Evolutionary conservation across 2,888 invertebrate genomes (phyloP).

Genomic region (Erpobdella octoculata): DNA sequence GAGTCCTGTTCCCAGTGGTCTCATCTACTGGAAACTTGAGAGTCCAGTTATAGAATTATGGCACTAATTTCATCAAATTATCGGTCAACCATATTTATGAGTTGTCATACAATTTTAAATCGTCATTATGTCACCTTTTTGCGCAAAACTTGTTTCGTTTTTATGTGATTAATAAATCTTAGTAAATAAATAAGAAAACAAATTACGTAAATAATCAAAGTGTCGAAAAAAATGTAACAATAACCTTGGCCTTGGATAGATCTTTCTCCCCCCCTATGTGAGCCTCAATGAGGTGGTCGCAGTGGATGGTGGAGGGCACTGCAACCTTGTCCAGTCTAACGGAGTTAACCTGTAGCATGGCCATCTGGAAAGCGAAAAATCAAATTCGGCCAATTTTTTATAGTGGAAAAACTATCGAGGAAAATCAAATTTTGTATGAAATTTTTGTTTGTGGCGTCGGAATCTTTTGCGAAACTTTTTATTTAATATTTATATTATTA

Average conservation of each 20-base stretch:
- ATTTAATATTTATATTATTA: too few species aligned
- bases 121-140: neutral
- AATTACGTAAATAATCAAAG: neutral
- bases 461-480: too few species aligned
- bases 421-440: too few species aligned
- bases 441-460: too few species aligned
- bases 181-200: too few species aligned
- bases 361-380: slow-evolving; percentile 66
- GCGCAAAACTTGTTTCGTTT: neutral
- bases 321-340: slow-evolving; percentile 88
- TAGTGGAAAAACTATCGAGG: neutral
- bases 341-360: slow-evolving; percentile 96
- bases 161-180: too few species aligned
- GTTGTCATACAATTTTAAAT: too few species aligned
- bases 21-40: too few species aligned
- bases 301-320: slow-evolving; percentile 97
- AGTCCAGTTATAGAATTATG: too few species aligned
- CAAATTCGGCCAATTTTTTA: slow-evolving; percentile 63
- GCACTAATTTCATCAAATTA: too few species aligned
- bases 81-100: too few species aligned
- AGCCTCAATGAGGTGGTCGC: slow-evolving; percentile 98
- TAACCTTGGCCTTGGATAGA: slow-evolving; percentile 76
- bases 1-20: neutral
- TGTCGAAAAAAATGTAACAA: slow-evolving; percentile 57
- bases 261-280: slow-evolving; percentile 81